Base-by-base conservation (phyloP, 2,888 invertebrate genomes). In the Caenorhabditis sp. region DNA sequence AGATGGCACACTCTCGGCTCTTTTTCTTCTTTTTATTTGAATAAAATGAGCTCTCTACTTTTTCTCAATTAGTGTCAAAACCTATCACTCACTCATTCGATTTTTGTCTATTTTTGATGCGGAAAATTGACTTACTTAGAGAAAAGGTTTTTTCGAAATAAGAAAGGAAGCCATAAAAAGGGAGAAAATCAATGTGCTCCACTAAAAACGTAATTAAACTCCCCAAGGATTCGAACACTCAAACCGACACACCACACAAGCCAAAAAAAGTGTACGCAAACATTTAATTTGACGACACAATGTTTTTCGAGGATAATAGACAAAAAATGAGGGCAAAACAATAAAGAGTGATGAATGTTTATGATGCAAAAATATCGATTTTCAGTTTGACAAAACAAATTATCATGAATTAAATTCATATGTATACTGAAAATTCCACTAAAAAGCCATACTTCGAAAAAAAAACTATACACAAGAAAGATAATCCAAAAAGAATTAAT, bases 31-130 rank as follows among this genome's bases (percentile, higher is more conserved):
- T 31, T n/a, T n/a, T n/a, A n/a, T n/a, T n/a, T n/a, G n/a, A n/a
- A n/a, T 31, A 43, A 43, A 43, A 43, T 12, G 14, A 43, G 43
- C 12, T 17, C 43, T 43, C 43, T 14, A 53, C 5, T 17, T 19
- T 58, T 58, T 58, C 23, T 58, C 58, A 58, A 58, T 58, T 58
- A 58, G 58, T 58, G 58, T 58, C 58, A 58, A 37, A 43, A 17
- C 43, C 43, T 43, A 43, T 43, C 43, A 43, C 43, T 43, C 43
- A 43, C 43, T 43, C 43, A 43, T 43, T 17, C 43, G 31, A 31
- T 31, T 31, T 31, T 31, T 31, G 43, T 43, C 14, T 43, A 17
- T 43, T 43, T 43, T 43, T 43, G 5, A 31, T 31, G 4, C 31
- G 31, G n/a, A n/a, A n/a, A n/a, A n/a, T 36, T 5, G 12, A 36